phyloP scores from a whole-genome alignment of 2,888 invertebrate genomes.

The Cryptophagus acutangulus region DNA sequence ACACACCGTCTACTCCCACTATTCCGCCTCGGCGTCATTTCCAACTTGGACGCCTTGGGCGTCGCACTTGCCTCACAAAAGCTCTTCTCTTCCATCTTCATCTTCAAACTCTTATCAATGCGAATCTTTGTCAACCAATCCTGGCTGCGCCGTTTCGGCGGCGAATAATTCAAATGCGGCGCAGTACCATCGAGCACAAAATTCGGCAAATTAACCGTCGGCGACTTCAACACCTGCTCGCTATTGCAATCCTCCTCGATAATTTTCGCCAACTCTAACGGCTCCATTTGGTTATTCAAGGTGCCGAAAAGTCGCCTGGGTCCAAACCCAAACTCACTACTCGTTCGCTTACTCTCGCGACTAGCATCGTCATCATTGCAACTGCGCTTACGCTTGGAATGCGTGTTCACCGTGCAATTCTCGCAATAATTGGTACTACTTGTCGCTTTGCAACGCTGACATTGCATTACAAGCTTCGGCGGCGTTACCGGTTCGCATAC shows the following conservation, averaged over 20 bases:
- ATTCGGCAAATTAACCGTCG: conserved; percentile 70
- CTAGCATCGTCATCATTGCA: conserved; percentile 25
- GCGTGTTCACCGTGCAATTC: conserved; percentile 27
- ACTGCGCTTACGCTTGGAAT: conserved; percentile 27
- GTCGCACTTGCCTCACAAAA: conserved; percentile 22
- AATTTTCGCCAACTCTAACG: too few species aligned
- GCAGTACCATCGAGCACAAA: conserved; percentile 72
- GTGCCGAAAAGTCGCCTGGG: conserved; percentile 30
- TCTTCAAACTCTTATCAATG: conserved; percentile 49
- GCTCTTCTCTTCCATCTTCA: conserved; percentile 31
- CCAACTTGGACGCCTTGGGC: conserved; percentile 34
- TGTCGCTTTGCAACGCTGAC: conserved; percentile 19
- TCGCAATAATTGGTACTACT: conserved; percentile 27
- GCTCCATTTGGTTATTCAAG: conserved; percentile 11
- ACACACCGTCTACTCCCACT: conserved; percentile 14
- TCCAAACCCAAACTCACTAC: conserved; percentile 22
- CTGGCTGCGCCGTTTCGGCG: conserved; percentile 60
- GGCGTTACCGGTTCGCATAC: conserved; percentile 8
- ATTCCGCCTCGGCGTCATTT: conserved; percentile 23
- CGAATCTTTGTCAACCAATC: conserved; percentile 70
- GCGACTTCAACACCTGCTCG: conserved; percentile 47
- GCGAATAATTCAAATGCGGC: conserved; percentile 70
- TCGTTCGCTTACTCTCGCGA: conserved; percentile 31
- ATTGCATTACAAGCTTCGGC: conserved; percentile 29
- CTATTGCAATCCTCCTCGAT: background rate